Conservation (phyloP, 2,113 vertebrate species). For the Candoia aspera region DNA sequence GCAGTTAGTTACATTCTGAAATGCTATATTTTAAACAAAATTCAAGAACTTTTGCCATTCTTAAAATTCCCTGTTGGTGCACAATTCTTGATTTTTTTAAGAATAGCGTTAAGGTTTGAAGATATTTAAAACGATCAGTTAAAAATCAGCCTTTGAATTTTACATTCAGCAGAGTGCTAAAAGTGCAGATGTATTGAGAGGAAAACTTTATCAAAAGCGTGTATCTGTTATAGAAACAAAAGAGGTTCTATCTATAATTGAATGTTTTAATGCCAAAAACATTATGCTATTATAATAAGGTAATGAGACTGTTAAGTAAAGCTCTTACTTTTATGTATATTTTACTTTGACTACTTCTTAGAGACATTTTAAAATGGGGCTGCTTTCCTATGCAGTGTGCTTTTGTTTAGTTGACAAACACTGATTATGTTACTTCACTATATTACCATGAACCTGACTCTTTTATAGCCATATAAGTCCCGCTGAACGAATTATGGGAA, state of each 20-base stretch:
- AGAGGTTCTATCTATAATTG: constrained; percentile 63
- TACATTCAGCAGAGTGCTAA: constrained; percentile 47
- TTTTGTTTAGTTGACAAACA: constrained; percentile 22
- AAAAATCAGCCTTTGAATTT: constrained; percentile 32
- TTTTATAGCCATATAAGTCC: constrained; percentile 3
- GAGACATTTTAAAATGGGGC: constrained; percentile 54
- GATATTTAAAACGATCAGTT: neutral
- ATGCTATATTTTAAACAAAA: constrained; percentile 47
- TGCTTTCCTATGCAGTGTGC: neutral
- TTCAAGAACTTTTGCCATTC: constrained; percentile 48
- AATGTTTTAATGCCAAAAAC: constrained; percentile 65
- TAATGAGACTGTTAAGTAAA: constrained; percentile 47
- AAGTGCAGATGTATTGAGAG: constrained; percentile 42
- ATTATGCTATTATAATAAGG: constrained; percentile 47
- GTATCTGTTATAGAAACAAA: constrained; percentile 59
- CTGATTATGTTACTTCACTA: neutral
- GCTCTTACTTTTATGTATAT: constrained; percentile 61
- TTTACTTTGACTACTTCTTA: constrained; percentile 53
- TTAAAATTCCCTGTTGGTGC: constrained; percentile 52
- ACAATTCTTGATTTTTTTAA: constrained; percentile 2
- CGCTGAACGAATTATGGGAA: neutral
- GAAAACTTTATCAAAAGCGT: constrained; percentile 53
- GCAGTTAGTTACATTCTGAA: constrained; percentile 55
- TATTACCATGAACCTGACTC: neutral
- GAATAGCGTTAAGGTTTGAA: constrained; percentile 59